Conservation (phyloP, 2,797 vertebrate species). For the Chaunax sp. region DNA sequence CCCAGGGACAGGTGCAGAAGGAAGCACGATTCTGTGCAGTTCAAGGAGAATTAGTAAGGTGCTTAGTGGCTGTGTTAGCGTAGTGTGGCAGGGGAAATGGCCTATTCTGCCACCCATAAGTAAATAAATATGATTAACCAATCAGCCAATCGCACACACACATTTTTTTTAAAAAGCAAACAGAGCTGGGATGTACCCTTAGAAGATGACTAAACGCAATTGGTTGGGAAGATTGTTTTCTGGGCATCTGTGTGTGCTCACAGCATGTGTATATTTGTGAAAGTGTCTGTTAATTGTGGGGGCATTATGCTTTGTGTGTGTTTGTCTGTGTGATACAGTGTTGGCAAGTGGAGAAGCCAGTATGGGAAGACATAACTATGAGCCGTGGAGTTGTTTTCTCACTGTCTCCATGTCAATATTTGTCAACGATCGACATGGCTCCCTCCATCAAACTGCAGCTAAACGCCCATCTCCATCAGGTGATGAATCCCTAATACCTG, state of each 20-base stretch:
- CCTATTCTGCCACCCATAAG: slow-evolving; percentile 63
- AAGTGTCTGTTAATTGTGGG: slow-evolving; percentile 40
- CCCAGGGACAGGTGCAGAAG: slow-evolving; percentile 59
- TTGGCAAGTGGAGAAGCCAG: slow-evolving; percentile 45
- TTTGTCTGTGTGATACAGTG: slow-evolving; percentile 30
- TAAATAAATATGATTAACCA: slow-evolving; percentile 80
- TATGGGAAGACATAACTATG: slow-evolving; percentile 68
- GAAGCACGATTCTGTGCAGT: slow-evolving; percentile 48
- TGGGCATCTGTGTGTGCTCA: slow-evolving; percentile 33
- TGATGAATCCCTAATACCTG: slow-evolving; percentile 91
- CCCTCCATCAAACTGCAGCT: slow-evolving; percentile 89
- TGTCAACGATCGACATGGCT: slow-evolving; percentile 91
- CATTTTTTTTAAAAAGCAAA: slow-evolving; percentile 62
- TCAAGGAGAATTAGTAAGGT: slow-evolving; percentile 51
- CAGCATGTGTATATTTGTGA: slow-evolving; percentile 42
- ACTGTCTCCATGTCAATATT: slow-evolving; percentile 89
- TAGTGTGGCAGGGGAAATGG: slow-evolving; percentile 61
- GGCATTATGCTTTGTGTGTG: slow-evolving; percentile 30
- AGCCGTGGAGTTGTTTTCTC: slow-evolving; percentile 81
- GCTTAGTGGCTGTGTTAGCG: slow-evolving; percentile 57
- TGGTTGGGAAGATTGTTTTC: slow-evolving; percentile 61
- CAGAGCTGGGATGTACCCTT: slow-evolving; percentile 31
- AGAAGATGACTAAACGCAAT: slow-evolving; percentile 52
- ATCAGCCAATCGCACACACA: slow-evolving; percentile 45
- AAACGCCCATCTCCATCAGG: slow-evolving; percentile 93